Percentiles rank a stretch among this genome's conserved stretches.
phyloP scores from a whole-genome alignment of 2,797 vertebrate genomes.

The Cynopterus sphinx region DNA sequence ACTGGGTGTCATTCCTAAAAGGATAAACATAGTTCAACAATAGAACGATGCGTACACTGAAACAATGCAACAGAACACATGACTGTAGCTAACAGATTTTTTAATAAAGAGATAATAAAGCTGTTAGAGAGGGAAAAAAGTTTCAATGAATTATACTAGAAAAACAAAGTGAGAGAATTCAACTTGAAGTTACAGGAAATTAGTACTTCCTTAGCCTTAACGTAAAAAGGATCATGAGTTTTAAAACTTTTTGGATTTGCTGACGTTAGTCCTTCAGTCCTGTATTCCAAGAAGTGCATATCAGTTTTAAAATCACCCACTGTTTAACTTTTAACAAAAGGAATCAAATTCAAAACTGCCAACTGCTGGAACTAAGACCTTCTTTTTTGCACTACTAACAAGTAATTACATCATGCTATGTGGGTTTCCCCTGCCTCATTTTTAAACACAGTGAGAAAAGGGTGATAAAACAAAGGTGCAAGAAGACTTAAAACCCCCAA shows the following conservation, averaged over 20 bases:
- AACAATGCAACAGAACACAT: not conserved
- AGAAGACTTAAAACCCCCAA: not conserved
- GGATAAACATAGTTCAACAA: not conserved
- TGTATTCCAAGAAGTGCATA: not conserved
- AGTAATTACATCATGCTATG: not conserved
- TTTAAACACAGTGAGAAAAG: not conserved
- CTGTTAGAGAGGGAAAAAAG: not conserved
- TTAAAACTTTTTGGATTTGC: not conserved
- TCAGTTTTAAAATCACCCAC: not conserved
- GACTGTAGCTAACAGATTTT: not conserved
- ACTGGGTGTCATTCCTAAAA: not conserved
- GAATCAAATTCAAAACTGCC: too few species aligned
- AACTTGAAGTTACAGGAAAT: not conserved
- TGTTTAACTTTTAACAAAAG: too few species aligned
- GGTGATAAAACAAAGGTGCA: not conserved
- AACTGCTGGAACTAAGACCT: not conserved
- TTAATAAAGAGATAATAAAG: not conserved
- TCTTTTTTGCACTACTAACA: not conserved
- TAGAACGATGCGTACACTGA: too few species aligned
- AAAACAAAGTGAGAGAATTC: accelerated
- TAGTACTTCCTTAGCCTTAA: accelerated
- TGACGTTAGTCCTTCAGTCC: not conserved
- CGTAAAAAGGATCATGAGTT: not conserved
- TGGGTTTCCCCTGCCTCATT: not conserved
- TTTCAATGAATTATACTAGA: not conserved